Percentiles rank a stretch among this genome's conserved stretches.
phyloP scores from a whole-genome alignment of 2,113 vertebrate genomes.

The Pionites leucogaster region DNA sequence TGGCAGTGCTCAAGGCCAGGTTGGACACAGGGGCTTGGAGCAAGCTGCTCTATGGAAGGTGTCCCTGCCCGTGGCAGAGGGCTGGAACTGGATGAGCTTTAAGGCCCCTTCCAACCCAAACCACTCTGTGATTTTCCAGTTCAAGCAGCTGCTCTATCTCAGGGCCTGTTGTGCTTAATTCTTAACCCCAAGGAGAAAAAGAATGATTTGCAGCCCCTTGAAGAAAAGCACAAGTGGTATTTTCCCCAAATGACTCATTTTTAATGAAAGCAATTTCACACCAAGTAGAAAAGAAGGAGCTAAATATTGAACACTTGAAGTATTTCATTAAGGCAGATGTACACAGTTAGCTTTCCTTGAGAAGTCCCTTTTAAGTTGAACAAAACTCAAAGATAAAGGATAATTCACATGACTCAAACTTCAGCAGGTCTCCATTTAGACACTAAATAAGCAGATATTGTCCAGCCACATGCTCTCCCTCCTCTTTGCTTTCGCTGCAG shows the following conservation, averaged over 20 bases:
- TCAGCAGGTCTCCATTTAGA: not conserved
- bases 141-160: not conserved
- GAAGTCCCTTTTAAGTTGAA: not conserved
- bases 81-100: not conserved
- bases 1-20: too few species aligned
- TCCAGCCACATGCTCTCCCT: rapidly evolving
- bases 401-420: not conserved
- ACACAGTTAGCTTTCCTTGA: not conserved
- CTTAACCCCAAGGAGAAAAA: not conserved
- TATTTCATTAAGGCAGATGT: not conserved
- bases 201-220: not conserved
- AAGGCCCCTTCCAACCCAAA: not conserved
- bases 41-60: too few species aligned
- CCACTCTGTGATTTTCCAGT: not conserved
- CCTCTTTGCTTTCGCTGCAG: not conserved
- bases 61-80: not conserved
- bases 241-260: not conserved
- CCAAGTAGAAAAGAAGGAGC: not conserved
- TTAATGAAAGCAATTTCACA: not conserved
- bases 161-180: not conserved
- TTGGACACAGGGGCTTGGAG: too few species aligned
- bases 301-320: not conserved
- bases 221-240: not conserved
- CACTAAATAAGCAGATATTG: rapidly evolving
- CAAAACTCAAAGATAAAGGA: not conserved